phyloP scores from a whole-genome alignment of 2,888 invertebrate species.

The Trissolcus brochymenae region DNA sequence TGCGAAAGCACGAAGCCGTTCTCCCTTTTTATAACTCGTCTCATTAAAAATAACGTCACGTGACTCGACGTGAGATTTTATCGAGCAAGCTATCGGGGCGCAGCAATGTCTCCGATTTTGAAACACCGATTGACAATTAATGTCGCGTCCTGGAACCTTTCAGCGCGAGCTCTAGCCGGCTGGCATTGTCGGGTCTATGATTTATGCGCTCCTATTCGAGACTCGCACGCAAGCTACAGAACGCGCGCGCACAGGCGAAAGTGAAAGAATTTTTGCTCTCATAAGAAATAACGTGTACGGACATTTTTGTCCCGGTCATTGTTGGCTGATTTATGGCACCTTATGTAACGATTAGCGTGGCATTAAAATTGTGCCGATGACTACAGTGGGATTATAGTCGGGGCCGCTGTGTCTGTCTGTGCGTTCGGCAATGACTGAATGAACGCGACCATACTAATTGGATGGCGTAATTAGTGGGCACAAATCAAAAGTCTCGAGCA shows the following conservation, averaged over 20 bases:
- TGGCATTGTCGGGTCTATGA: constrained; percentile 50
- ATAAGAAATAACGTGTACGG: constrained; percentile 47
- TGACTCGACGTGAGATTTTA: constrained; percentile 12
- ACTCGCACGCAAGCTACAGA: constrained; percentile 44
- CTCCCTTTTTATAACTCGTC: constrained; percentile 12
- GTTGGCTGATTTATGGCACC: constrained; percentile 64
- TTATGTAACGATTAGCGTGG: constrained; percentile 28
- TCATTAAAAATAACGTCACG: constrained; percentile 35
- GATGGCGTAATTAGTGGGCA: constrained; percentile 64
- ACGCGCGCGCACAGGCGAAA: constrained; percentile 46
- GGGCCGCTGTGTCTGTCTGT: constrained; percentile 8
- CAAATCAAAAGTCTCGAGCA: constrained; percentile 56
- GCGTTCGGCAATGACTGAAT: constrained; percentile 12
- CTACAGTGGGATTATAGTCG: neutral
- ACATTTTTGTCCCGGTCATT: constrained; percentile 59
- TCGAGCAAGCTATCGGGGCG: constrained; percentile 23
- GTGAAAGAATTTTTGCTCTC: constrained; percentile 51
- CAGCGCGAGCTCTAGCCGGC: constrained; percentile 45
- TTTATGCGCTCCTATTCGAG: constrained; percentile 49
- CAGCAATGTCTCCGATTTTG: constrained; percentile 30
- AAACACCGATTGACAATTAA: constrained; percentile 45
- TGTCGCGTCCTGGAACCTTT: constrained; percentile 42
- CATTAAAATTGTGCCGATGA: constrained; percentile 7
- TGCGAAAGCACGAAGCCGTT: neutral
- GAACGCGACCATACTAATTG: constrained; percentile 62